Evolutionary conservation across 1,140 invertebrate species (phyloP), one percentile per base, ranked within the genome.

Genomic region (Neuroterus valhalla): DNA sequence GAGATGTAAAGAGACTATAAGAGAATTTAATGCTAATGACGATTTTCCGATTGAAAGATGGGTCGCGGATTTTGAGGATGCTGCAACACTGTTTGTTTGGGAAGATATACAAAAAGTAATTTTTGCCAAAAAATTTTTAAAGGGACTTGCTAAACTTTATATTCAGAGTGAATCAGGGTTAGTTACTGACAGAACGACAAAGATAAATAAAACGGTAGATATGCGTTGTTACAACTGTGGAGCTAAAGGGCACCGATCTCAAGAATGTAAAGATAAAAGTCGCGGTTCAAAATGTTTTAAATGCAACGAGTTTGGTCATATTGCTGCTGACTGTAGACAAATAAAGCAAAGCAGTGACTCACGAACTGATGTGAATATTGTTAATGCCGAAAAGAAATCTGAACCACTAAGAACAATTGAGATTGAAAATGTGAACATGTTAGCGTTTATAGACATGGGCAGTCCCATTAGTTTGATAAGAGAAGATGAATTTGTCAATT

Each of bases 31-130:
- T 62, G 81, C 78, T 46, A 77, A 66, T 12, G 55, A 69, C 19
- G 62, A 75, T 17, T 76, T 74, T 70, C 70, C 68, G 10, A 67
- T 82, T 6, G 19, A 46, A 44, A 76, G 71, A 44, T 82, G 79
- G 78, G 68, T 85, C 15, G 48, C 45, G 4, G 84, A 85, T 48
- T 84, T 85, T 69, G 82, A 85, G 48, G 82, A 85, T 68, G 78
- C 68, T 11, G 75, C 81, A 3, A 66, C 46, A 19, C n/a, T 82
- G 8, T 67, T 76, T 8, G 68, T 66, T n/a, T 84, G 78, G 80
- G 76, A 72, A 43, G 80, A 82, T 21, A 55, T 84, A n/a, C 83
- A 84, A 43, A 84, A 82, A 72, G 72, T 79, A 38, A 70, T 84
- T 21, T 83, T 75, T 71, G 78, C 77, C 1, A 83, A 83, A 71